A percentile compares a stretch with the other conserved stretches of the same genome.
Evolutionary conservation across 30 jellyfish, hydroid and myxozoan genomes (phyloP).

Genomic region (Chironex yamaguchii): DNA sequence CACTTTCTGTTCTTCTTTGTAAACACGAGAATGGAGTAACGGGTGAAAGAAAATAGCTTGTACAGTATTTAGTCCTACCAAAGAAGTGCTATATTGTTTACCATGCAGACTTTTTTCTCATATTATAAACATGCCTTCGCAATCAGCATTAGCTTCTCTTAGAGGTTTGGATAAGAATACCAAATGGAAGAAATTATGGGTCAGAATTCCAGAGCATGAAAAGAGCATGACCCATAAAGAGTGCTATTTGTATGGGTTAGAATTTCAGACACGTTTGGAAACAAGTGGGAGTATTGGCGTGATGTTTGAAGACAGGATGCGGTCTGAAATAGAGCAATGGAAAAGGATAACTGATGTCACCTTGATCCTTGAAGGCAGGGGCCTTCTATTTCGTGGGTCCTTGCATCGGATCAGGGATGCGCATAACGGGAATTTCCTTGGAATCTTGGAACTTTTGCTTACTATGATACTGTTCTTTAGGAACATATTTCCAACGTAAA

Average conservation of each 20-base stretch:
- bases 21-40: slow-evolving; percentile 10
- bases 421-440: slow-evolving; percentile 58
- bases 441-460: too few species aligned
- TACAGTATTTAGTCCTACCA: slow-evolving; percentile 29
- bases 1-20: slow-evolving; percentile 30
- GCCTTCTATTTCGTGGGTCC: slow-evolving; percentile 66
- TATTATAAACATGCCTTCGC: slow-evolving; percentile 5
- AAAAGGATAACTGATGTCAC: slow-evolving; percentile 46
- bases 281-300: not conserved
- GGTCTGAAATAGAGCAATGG: slow-evolving; percentile 64
- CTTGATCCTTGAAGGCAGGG: slow-evolving; percentile 29
- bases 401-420: slow-evolving; percentile 48
- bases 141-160: slow-evolving; percentile 3
- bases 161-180: slow-evolving; percentile 25
- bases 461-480: too few species aligned
- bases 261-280: slow-evolving; percentile 32
- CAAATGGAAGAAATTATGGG: slow-evolving; percentile 38
- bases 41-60: too few species aligned
- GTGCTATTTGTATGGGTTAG: slow-evolving; percentile 1
- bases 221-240: slow-evolving; percentile 9
- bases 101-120: slow-evolving; percentile 47
- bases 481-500: too few species aligned
- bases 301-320: slow-evolving; percentile 47
- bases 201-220: slow-evolving; percentile 29
- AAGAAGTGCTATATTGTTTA: slow-evolving; percentile 9